Evolutionary conservation across 2,113 vertebrate species (phyloP).

Genomic region (Pelodiscus sinensis): DNA sequence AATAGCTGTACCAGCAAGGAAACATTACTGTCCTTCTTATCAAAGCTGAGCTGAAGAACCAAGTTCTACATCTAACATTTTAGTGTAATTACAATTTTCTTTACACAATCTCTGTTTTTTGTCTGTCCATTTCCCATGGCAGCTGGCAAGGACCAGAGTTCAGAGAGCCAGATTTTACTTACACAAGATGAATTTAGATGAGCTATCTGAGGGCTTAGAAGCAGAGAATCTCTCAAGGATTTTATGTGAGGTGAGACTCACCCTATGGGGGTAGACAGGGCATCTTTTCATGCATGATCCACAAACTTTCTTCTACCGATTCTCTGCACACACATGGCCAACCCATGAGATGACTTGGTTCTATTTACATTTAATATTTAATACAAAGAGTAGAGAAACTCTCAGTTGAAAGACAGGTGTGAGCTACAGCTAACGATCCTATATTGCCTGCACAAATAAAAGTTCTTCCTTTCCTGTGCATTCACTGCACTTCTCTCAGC

Average conservation of each 20-base stretch:
- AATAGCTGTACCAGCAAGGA: neutral
- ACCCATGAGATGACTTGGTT: neutral
- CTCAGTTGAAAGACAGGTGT: neutral
- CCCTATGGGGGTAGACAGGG: neutral
- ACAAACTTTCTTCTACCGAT: neutral
- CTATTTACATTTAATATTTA: slow-evolving; percentile 30
- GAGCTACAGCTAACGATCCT: neutral
- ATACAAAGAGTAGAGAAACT: neutral
- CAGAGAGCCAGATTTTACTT: slow-evolving; percentile 9
- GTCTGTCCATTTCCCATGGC: slow-evolving; percentile 31
- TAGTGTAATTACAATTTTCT: slow-evolving; percentile 7
- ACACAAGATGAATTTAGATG: neutral
- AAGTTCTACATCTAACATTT: neutral
- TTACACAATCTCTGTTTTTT: slow-evolving; percentile 30
- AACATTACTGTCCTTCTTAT: neutral
- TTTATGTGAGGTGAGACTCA: neutral
- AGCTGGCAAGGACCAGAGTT: slow-evolving; percentile 33
- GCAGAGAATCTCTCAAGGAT: neutral
- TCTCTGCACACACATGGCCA: neutral
- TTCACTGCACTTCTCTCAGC: rapidly evolving
- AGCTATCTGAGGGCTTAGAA: neutral
- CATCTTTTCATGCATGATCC: neutral
- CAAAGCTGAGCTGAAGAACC: neutral
- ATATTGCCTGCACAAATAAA: neutral
- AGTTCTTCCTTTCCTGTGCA: neutral